A percentile compares a stretch with the other conserved stretches of the same genome.
These are phyloP conservation scores for Channa maculata DNA, from an alignment of 2,113 vertebrate genomes.

Conservation along the genomic window DNA sequence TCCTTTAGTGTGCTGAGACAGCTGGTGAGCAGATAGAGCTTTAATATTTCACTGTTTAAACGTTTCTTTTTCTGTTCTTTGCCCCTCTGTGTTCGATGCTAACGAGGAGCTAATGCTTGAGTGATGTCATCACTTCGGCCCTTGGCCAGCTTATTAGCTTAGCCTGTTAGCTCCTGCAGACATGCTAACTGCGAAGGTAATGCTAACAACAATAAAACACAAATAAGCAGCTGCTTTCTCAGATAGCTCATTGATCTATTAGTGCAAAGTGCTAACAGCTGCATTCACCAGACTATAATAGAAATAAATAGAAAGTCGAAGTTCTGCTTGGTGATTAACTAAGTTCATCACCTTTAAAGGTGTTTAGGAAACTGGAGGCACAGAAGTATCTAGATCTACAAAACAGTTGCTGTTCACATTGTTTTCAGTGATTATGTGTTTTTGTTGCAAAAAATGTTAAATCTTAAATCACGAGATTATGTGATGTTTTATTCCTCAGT, in stretches of 20 bases:
- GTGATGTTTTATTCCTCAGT: too few species aligned
- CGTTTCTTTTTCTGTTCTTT: not conserved
- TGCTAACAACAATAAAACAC: constrained; percentile 1
- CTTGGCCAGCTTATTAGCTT: not conserved
- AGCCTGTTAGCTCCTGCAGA: constrained; percentile 5
- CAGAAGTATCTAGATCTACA: too few species aligned
- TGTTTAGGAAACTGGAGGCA: too few species aligned
- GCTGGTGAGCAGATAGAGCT: constrained; percentile 84
- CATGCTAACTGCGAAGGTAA: constrained; percentile 20
- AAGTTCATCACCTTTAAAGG: too few species aligned
- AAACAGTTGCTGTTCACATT: too few species aligned
- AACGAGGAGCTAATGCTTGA: not conserved
- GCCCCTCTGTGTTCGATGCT: not conserved
- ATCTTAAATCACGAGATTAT: too few species aligned
- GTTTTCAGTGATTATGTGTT: too few species aligned
- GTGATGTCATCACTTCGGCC: not conserved
- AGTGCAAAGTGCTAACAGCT: not conserved
- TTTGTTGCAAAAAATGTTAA: too few species aligned
- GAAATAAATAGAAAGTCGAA: too few species aligned
- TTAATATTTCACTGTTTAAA: accelerated
- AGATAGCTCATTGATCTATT: not conserved
- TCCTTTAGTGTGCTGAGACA: constrained; percentile 76
- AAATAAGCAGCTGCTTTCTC: not conserved
- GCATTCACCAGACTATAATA: too few species aligned
- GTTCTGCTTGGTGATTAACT: too few species aligned